Conservation (phyloP, 2,113 vertebrate species). For the Astatotilapia flaviijosephi region DNA sequence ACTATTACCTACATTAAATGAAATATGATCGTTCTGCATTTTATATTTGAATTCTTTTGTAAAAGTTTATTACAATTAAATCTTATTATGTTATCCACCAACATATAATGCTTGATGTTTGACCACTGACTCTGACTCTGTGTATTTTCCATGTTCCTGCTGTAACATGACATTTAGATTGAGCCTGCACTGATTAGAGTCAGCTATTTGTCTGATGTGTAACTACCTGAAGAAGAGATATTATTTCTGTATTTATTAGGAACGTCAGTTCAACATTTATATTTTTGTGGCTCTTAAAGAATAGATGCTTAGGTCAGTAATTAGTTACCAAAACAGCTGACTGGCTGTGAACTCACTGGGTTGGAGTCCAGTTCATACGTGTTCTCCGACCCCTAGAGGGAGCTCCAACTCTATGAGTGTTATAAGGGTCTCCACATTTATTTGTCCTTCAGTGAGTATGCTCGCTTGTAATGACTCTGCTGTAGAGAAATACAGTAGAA, state of each 20-base stretch:
- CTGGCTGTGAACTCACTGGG: background rate
- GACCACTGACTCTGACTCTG: background rate
- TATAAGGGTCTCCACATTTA: background rate
- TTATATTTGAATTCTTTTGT: background rate
- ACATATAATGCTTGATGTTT: background rate
- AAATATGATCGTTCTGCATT: background rate
- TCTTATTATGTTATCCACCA: background rate
- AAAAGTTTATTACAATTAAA: background rate
- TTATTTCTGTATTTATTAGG: background rate
- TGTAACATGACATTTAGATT: background rate
- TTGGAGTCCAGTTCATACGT: background rate
- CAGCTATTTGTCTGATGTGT: background rate
- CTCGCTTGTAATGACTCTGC: background rate
- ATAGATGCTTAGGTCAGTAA: background rate
- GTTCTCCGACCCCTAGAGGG: slow-evolving; percentile 50
- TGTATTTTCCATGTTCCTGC: background rate
- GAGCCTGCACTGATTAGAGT: background rate
- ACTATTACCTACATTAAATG: background rate
- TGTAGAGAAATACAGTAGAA: background rate
- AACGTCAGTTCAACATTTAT: background rate
- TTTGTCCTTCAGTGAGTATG: background rate
- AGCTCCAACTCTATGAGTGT: slow-evolving; percentile 21
- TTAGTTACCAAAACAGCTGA: background rate
- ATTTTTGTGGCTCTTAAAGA: background rate
- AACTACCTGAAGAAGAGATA: background rate